These are phyloP conservation scores for Thelaira solivaga DNA, from an alignment of 2,888 invertebrate species.

Conservation along the genomic window DNA sequence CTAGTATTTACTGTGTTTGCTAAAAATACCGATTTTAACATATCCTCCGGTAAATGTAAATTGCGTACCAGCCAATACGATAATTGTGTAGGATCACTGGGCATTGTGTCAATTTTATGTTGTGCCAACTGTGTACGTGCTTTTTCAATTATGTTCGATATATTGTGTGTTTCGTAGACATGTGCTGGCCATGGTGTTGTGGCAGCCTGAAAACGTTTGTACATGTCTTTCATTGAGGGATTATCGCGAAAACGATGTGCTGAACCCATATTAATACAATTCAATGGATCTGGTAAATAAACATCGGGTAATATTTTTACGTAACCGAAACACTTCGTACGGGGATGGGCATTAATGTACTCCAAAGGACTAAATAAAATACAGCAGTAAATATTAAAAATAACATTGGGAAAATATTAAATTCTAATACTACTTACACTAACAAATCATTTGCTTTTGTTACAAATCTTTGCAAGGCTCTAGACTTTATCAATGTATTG, in stretches of 20 bases:
- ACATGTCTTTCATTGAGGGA: constrained; percentile 72
- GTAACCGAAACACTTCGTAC: constrained; percentile 79
- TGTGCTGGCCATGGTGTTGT: constrained; percentile 83
- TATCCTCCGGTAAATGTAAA: constrained; percentile 82
- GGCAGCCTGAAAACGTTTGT: constrained; percentile 77
- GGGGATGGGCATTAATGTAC: constrained; percentile 71
- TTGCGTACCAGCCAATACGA: constrained; percentile 90
- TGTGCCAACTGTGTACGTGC: constrained; percentile 73
- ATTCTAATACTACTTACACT: constrained; percentile 71
- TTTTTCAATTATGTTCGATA: constrained; percentile 76
- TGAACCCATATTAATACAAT: constrained; percentile 77
- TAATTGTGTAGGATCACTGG: constrained; percentile 82
- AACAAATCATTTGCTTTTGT: constrained; percentile 70
- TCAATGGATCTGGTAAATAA: constrained; percentile 79
- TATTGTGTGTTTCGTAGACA: constrained; percentile 82
- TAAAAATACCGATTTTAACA: constrained; percentile 81
- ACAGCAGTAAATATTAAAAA: neutral
- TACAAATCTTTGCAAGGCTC: constrained; percentile 86
- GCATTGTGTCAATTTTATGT: constrained; percentile 78
- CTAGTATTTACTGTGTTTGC: constrained; percentile 84
- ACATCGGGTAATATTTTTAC: constrained; percentile 85
- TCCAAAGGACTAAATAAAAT: constrained; percentile 68
- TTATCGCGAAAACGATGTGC: constrained; percentile 77
- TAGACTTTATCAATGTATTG: constrained; percentile 82
- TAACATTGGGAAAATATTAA: neutral